phyloP scores from a whole-genome alignment of 2,113 vertebrate species.

The Corythornis cristatus region DNA sequence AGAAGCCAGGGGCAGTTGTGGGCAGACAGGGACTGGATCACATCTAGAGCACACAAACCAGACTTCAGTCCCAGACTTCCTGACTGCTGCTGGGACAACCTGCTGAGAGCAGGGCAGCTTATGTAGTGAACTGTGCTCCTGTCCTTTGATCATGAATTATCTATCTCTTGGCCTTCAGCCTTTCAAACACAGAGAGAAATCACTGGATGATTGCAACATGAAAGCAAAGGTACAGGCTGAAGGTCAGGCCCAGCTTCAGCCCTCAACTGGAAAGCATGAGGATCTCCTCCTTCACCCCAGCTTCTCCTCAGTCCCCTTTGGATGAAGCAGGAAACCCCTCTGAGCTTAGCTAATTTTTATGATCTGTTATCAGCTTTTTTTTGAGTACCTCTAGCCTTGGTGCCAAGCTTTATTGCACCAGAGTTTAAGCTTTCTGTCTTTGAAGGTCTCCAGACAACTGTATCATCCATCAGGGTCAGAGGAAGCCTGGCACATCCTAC shows the following conservation, averaged over 20 bases:
- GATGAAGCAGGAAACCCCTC: neutral
- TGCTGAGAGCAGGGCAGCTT: neutral
- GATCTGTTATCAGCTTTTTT: neutral
- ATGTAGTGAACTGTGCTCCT: neutral
- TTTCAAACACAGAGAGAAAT: neutral
- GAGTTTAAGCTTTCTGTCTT: neutral
- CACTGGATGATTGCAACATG: slow-evolving; percentile 45
- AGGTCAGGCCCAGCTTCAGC: slow-evolving; percentile 28
- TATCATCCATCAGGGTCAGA: neutral
- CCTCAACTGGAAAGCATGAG: neutral
- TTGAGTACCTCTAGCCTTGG: neutral
- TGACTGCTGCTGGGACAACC: neutral
- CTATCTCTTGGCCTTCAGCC: slow-evolving; percentile 19
- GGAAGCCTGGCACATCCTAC: neutral
- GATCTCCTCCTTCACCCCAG: neutral
- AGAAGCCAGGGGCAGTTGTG: neutral
- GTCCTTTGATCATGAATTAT: slow-evolving; percentile 40
- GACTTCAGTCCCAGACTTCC: neutral
- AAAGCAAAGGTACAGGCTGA: slow-evolving; percentile 30
- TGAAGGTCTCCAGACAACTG: neutral
- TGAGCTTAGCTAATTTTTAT: neutral
- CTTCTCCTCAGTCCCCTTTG: neutral
- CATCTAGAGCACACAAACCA: neutral
- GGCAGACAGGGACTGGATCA: neutral
- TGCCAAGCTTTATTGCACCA: neutral